These are phyloP conservation scores for Polyodon spathula DNA, from an alignment of 2,113 vertebrate species.

Conservation along the genomic window DNA sequence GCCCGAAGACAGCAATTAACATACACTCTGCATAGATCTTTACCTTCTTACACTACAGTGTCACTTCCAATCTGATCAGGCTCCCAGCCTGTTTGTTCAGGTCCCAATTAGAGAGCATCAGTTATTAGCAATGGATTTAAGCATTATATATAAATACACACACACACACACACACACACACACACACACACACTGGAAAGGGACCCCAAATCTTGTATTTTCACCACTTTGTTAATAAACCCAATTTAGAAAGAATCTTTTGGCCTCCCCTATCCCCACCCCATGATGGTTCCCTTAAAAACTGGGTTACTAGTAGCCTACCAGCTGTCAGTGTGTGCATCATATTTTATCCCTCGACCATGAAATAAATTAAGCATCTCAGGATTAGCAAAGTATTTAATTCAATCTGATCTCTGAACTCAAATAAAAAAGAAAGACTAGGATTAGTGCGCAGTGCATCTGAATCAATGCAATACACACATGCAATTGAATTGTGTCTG, in stretches of 20 bases:
- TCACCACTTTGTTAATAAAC: too few species aligned
- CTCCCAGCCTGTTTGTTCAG: neutral
- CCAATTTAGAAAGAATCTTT: too few species aligned
- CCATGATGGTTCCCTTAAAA: too few species aligned
- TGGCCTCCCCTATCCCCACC: too few species aligned
- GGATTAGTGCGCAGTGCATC: neutral
- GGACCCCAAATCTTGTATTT: too few species aligned
- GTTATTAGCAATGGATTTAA: conserved; percentile 7
- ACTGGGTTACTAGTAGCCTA: too few species aligned
- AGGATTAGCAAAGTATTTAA: neutral
- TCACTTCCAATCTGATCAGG: conserved; percentile 2
- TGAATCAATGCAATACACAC: neutral
- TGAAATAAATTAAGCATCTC: neutral
- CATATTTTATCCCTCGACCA: neutral
- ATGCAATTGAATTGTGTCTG: neutral
- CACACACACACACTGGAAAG: too few species aligned
- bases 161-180: too few species aligned
- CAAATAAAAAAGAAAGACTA: neutral
- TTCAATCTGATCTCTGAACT: neutral
- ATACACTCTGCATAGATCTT: too few species aligned
- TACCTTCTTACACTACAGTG: too few species aligned
- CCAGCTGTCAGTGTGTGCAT: neutral
- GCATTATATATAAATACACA: too few species aligned
- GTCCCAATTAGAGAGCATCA: conserved; percentile 6
- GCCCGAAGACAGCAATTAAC: too few species aligned